Percentiles rank a stretch among this genome's conserved stretches.
These are phyloP conservation scores for Aethes cnicana DNA, from an alignment of 2,888 invertebrate species.

Conservation along the genomic window DNA sequence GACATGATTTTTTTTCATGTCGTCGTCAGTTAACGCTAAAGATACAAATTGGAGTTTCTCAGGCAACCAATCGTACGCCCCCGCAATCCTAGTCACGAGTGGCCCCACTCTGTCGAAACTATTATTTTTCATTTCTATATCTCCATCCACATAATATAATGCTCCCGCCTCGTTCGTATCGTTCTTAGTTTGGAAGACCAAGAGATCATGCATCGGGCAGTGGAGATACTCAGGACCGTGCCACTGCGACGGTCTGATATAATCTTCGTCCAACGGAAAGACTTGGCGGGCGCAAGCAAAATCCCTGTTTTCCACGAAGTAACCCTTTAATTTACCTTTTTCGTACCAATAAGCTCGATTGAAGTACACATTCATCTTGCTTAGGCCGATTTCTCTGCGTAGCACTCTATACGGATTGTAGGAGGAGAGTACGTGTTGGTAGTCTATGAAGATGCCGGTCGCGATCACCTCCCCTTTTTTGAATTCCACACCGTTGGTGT, in stretches of 20 bases:
- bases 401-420: background rate
- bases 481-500: background rate
- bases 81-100: background rate
- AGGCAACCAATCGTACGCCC: background rate
- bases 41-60: background rate
- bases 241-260: background rate
- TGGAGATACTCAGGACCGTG: background rate
- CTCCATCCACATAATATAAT: background rate
- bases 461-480: background rate
- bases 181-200: background rate
- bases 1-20: background rate
- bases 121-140: background rate
- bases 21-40: background rate
- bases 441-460: background rate
- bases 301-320: background rate
- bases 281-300: background rate
- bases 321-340: background rate
- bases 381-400: background rate
- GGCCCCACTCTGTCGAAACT: background rate
- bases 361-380: background rate
- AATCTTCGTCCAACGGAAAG: background rate
- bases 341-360: background rate
- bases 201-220: background rate
- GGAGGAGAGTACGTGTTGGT: background rate
- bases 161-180: too few relatives aligned